Base-by-base conservation (phyloP, 2,888 invertebrate species). In the Silvanus unidentatus region DNA sequence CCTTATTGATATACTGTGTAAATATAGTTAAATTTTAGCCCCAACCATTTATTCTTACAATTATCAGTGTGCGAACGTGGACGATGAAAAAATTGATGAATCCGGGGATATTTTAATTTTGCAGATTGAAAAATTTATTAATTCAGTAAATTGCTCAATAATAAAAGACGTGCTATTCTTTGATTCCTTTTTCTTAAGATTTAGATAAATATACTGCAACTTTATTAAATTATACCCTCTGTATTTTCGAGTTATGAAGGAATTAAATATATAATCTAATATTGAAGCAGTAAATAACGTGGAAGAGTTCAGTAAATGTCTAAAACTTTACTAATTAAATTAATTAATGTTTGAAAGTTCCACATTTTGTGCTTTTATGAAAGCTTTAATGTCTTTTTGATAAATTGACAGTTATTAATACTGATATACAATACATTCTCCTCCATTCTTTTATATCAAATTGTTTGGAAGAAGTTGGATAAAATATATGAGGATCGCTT, bases 1-100 rank as follows among this genome's bases (percentile, higher is more conserved):
- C 68, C 70, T 70, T 70, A 71, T 72, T 72, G 69, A 68, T 72
- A 72, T 72, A 72, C 71, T 71, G 71, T 66, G 69, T 70, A 71
- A 72, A 72, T 68, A 72, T 55, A 58, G 54, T 61, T 64, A 63
- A 61, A 57, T 45, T 50, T 60, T 59, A 54, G 47, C 57, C 57
- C 54, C 50, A 32, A 4, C n/a, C 11, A 12, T 5, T 9, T 32
- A 5, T 12, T 32, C 13, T 32, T 12, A 32, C 11, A n/a, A 32
- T 32, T 32, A 32, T 9, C 32, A 32, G 13, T 8, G 3, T 22
- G 22, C 8, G 3, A 22, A 22, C 3, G 3, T 22, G 22, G n/a
- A n/a, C n/a, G n/a, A n/a, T n/a, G n/a, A n/a, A n/a, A n/a, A n/a
- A n/a, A n/a, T n/a, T n/a, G n/a, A n/a, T n/a, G n/a, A n/a, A n/a